A percentile compares a stretch with the other conserved stretches of the same genome.
Conservation (phyloP, 1,140 invertebrate genomes). For the Leptinotarsa texana region DNA sequence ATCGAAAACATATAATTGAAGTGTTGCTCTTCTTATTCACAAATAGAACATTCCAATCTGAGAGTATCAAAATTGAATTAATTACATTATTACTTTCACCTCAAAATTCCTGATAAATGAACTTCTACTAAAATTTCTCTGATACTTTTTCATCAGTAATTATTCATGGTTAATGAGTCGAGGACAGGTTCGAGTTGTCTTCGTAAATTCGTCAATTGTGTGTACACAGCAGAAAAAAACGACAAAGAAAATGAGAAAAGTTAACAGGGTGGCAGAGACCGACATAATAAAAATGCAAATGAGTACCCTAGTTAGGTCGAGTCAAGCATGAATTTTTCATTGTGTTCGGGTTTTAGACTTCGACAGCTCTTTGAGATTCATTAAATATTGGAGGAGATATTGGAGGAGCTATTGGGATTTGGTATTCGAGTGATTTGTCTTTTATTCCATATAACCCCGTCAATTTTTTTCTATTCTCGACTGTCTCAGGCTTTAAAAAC, state of each 20-base stretch:
- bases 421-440: not conserved
- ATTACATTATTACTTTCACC: no score
- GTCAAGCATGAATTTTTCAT: slow-evolving; percentile 42
- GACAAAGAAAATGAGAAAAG: slow-evolving; percentile 36
- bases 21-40: no score
- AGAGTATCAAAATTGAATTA: no score
- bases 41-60: no score
- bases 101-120: no score
- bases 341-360: slow-evolving; percentile 32
- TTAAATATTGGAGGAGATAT: not conserved
- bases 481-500: no score
- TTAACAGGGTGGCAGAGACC: slow-evolving; percentile 22
- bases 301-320: slow-evolving; percentile 38
- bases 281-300: slow-evolving; percentile 43
- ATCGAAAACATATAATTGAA: no score
- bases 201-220: slow-evolving; percentile 29
- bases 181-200: not conserved
- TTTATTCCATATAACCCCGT: no score
- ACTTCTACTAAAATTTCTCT: no score
- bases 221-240: slow-evolving; percentile 35
- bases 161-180: not conserved
- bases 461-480: no score
- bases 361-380: not conserved
- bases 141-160: no score
- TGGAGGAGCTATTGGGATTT: not conserved